Conservation (phyloP, 2,113 vertebrate species). For the Nannobrachium achirus region DNA sequence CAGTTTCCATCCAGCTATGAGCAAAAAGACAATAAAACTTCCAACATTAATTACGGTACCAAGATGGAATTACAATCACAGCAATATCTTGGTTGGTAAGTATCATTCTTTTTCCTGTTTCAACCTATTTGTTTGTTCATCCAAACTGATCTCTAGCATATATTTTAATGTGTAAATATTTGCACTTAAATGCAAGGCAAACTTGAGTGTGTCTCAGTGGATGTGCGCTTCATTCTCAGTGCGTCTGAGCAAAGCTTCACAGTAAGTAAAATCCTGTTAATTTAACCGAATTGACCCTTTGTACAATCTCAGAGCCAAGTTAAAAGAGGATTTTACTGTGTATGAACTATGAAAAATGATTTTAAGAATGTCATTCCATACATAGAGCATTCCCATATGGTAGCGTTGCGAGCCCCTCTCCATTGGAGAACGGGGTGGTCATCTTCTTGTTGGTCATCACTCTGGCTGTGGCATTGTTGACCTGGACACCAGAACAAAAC, state of each 20-base stretch:
- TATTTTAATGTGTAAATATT: no score
- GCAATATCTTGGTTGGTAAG: background rate
- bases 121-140: no score
- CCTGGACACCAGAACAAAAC: slow-evolving; percentile 78
- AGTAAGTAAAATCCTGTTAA: no score
- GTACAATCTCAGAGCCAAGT: no score
- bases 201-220: no score
- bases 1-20: slow-evolving; percentile 94
- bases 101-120: background rate
- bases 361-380: background rate
- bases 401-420: slow-evolving; percentile 80
- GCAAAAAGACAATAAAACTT: slow-evolving; percentile 8
- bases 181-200: no score
- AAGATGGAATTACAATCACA: background rate
- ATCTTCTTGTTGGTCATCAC: slow-evolving; percentile 99
- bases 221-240: no score
- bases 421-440: slow-evolving; percentile 91
- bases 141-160: no score
- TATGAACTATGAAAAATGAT: no score
- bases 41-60: background rate
- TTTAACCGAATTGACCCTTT: no score
- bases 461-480: slow-evolving; percentile 97
- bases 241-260: no score
- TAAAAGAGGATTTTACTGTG: no score
- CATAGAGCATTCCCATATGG: slow-evolving; percentile 75